Base-by-base conservation (phyloP, 2,113 vertebrate species). In the Lepisosteus osseus region DNA sequence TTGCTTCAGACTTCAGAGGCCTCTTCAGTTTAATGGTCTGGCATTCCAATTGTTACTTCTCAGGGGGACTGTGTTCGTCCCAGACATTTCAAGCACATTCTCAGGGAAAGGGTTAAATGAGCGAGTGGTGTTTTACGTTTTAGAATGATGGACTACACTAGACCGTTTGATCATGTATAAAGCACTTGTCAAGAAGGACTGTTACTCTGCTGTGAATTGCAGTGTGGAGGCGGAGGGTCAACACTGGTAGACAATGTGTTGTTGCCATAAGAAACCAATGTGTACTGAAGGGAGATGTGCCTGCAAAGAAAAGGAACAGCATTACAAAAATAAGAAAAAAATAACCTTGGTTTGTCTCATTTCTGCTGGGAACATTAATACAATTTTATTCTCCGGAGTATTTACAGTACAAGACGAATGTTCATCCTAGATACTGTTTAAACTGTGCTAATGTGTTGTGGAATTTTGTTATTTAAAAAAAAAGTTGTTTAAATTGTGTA, bases 111-210 rank as follows among this genome's bases (percentile, higher is more conserved):
- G 68, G 71, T 61, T 69, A 73, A 77, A 47, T n/a, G 57, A 54
- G 54, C 40, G 3, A 54, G 44, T 54, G 6, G 47, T 3, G 55
- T 54, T 40, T 42, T 59, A 62, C 40, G 44, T 59, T 77, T 17
- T 15, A 7, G 67, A 67, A 71, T 68, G 65, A 72, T 69, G 47
- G 45, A 77, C 76, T 65, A n/a, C 64, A 63, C 40, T n/a, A 5
- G 4, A 54, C 47, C 7, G 65, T 76, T 67, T 68, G 68, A 54
- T 76, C 68, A 71, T 55, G 71, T 42, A 54, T 74, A 55, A 68
- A 68, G 65, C 66, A 69, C 67, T 70, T 66, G 69, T 67, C 57
- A 72, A 40, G 62, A 54, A 42, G 57, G 44, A 54, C 17, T 65
- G 62, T 40, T 65, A 40, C 62, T 41, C 62, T 29, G 17, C 59